Base-by-base conservation (phyloP, 2,113 vertebrate species). In the Mugil cephalus region DNA sequence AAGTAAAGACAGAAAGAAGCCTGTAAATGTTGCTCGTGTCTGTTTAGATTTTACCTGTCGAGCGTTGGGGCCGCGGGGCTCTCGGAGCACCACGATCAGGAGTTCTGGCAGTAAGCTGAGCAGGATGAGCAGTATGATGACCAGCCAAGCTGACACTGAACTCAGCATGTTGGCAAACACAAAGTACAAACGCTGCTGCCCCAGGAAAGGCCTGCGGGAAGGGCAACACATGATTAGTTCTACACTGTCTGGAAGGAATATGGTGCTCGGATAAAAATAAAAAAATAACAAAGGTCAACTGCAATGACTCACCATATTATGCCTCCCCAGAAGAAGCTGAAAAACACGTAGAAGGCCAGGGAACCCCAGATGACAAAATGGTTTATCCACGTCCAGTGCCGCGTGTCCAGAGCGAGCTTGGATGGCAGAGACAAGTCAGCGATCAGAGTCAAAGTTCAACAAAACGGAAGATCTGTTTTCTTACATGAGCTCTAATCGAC, bases 291-390 rank as follows among this genome's bases (percentile, higher is more conserved):
- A 8, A 55, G 11, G 45, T 5, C 9, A 60, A 36, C 19, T 14
- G 30, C 4, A 48, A 35, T 43, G 17, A 14, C 79, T 96, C 87
- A 96, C 98, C 98, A 99, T 92, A 99, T 96, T 88, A 99, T 95
- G 90, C 97, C 97, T 93, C 98, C 98, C 97, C 97, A 99, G 91
- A 99, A 98, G 91, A 99, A 98, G 8, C 98, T 99, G 94, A 99
- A 99, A 93, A 99, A 95, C 59, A 99, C 91, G 34, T 99, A 99
- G 93, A 99, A 99, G 68, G 95, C 94, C 88, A 99, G 91, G 52
- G 98, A 99, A 24, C 98, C 98, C 98, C 98, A 99, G 64, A 98
- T 98, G 52, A 98, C 97, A 90, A 99, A 97, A 89, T 99, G 98
- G 93, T 99, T 99, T 92, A 99, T 93, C 98, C 98, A 99, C 0